Base-by-base conservation (phyloP, 1,140 invertebrate genomes). In the Papilio polyxenes region DNA sequence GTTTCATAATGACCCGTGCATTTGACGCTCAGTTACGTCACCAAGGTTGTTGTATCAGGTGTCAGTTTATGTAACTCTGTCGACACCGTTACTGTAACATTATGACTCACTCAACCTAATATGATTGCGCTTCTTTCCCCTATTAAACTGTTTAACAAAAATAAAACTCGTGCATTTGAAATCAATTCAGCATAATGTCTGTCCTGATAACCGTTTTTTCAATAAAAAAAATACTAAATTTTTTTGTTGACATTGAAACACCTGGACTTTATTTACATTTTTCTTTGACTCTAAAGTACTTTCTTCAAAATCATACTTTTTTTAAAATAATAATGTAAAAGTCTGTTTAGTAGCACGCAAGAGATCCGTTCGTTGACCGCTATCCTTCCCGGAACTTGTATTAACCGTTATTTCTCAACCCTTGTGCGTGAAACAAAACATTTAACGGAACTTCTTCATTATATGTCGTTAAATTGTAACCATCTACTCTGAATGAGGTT, bases 351-450 rank as follows among this genome's bases (percentile, higher is more conserved):
- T 56, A 37, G 20, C 49, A 13, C 44, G 44, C 23, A 20, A 53
- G 44, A 9, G 75, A 23, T n/a, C 74, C 74, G 74, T 49, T 51
- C 75, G 20, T 77, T 53, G 44, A 77, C 75, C 75, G 75, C 48
- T 53, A 77, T 53, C 75, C 75, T 77, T 77, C 75, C 75, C 44
- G 75, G 75, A 77, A 77, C 49, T 49, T 48, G 13, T 11, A 31
- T 0, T 49, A 56, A 56, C 49, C 44, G 49, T 51, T 53, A 23
- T 11, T 53, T 15, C 6, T n/a, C 48, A 77, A 49, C 48, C 49
- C 48, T 49, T 31, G 44, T 31, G 20, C 49, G 75, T 56, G 48
- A 56, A 49, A 51, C 48, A 53, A 77, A 37, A 53, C 20, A 15
- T 31, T 48, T 31, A 76, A 51, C 48, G 44, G n/a, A 53, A 76